These are phyloP conservation scores for Cyphomyrmex costatus DNA, from an alignment of 1,140 invertebrate species.

Conservation along the genomic window DNA sequence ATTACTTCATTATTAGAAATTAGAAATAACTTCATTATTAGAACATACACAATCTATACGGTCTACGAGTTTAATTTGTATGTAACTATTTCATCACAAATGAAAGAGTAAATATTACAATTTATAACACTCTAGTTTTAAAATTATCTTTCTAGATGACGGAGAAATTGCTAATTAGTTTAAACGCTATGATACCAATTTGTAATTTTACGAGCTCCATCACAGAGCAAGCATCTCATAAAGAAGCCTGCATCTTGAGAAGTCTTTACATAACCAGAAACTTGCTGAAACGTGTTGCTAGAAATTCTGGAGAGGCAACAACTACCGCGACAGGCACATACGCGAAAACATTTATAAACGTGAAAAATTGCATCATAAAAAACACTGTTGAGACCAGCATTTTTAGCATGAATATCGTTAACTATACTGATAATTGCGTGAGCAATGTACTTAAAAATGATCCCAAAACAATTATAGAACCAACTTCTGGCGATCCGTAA, in stretches of 20 bases:
- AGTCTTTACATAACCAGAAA: not conserved
- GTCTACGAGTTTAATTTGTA: not conserved
- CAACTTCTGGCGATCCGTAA: not conserved
- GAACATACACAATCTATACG: not conserved
- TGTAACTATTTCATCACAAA: not conserved
- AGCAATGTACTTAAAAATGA: not conserved
- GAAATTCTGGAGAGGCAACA: not conserved
- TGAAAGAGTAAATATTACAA: not conserved
- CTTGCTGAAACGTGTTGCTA: not conserved
- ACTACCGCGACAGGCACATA: not conserved
- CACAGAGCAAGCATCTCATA: slow-evolving; percentile 24
- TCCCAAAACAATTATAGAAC: not conserved
- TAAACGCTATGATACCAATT: not conserved
- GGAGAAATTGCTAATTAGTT: not conserved
- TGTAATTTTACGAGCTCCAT: slow-evolving; percentile 1
- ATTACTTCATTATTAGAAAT: too few relatives aligned
- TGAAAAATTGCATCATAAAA: not conserved
- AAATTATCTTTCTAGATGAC: not conserved
- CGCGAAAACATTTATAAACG: not conserved
- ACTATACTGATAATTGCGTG: not conserved
- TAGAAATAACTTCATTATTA: too few relatives aligned
- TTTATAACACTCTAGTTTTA: not conserved
- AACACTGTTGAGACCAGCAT: not conserved
- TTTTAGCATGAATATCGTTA: not conserved
- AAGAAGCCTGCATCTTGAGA: not conserved